phyloP scores from a whole-genome alignment of 2,888 invertebrate genomes.

The Polydrusus tereticollis region DNA sequence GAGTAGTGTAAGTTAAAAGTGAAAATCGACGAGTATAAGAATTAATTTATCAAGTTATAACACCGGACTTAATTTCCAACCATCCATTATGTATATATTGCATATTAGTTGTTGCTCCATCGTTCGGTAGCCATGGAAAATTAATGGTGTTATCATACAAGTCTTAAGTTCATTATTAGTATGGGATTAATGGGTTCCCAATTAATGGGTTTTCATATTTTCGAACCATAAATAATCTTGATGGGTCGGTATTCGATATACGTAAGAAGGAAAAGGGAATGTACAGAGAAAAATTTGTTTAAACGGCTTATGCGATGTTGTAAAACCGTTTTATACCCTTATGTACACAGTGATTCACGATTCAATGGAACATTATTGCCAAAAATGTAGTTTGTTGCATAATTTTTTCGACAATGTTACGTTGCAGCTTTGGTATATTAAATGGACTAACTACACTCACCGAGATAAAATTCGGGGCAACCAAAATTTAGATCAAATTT shows the following conservation, averaged over 20 bases:
- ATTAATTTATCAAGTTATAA: background rate
- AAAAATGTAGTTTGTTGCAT: no score
- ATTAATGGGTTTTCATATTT: slow-evolving; percentile 16
- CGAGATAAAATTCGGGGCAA: no score
- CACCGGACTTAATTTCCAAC: background rate
- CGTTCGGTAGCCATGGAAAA: slow-evolving; percentile 16
- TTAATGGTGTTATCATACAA: slow-evolving; percentile 16
- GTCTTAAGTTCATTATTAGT: slow-evolving; percentile 8
- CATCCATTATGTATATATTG: slow-evolving; percentile 22
- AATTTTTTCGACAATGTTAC: no score
- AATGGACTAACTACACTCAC: no score
- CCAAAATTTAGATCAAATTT: no score
- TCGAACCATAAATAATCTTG: slow-evolving; percentile 6
- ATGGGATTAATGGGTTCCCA: slow-evolving; percentile 19
- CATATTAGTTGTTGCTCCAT: background rate
- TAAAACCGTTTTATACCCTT: no score
- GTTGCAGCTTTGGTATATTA: no score
- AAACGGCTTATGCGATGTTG: no score
- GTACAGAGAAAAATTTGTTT: no score
- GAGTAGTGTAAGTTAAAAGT: background rate
- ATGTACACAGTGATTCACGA: no score
- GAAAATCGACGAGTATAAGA: background rate
- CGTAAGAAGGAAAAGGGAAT: background rate
- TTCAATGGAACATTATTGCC: no score
- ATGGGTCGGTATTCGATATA: background rate